Evolutionary conservation across 1,140 invertebrate species (phyloP).

Genomic region (Neotoxoptera formosana): DNA sequence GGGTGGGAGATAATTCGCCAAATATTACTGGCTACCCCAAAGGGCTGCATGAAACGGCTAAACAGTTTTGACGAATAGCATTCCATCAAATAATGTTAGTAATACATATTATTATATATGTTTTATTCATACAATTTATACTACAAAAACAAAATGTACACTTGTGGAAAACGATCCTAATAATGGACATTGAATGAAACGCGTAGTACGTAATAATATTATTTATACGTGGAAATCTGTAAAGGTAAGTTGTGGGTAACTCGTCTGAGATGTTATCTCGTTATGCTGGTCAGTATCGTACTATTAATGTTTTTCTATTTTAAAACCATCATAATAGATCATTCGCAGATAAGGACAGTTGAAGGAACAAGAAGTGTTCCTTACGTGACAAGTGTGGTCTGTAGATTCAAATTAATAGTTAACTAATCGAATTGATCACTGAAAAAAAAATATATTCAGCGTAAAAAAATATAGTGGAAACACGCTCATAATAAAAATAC

Average conservation of each 20-base stretch:
- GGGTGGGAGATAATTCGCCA: neutral
- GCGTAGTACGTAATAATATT: neutral
- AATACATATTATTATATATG: neutral
- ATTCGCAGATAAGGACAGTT: neutral
- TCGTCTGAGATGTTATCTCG: neutral
- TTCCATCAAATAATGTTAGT: neutral
- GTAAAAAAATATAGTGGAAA: neutral
- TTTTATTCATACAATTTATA: neutral
- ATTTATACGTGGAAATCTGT: neutral
- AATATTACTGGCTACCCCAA: neutral
- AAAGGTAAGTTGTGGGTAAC: neutral
- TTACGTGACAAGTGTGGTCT: neutral
- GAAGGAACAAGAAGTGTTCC: neutral
- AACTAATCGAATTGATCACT: neutral
- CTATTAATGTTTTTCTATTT: neutral
- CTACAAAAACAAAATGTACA: neutral
- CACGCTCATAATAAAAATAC: neutral
- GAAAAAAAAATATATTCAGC: neutral
- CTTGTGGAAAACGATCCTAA: neutral
- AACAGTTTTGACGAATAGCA: neutral
- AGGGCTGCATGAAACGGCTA: neutral
- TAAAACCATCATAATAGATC: neutral
- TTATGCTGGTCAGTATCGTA: neutral
- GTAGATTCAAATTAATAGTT: neutral
- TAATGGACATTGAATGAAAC: neutral